phyloP scores from a whole-genome alignment of 2,797 vertebrate species.

The Urocyon cinereoargenteus region DNA sequence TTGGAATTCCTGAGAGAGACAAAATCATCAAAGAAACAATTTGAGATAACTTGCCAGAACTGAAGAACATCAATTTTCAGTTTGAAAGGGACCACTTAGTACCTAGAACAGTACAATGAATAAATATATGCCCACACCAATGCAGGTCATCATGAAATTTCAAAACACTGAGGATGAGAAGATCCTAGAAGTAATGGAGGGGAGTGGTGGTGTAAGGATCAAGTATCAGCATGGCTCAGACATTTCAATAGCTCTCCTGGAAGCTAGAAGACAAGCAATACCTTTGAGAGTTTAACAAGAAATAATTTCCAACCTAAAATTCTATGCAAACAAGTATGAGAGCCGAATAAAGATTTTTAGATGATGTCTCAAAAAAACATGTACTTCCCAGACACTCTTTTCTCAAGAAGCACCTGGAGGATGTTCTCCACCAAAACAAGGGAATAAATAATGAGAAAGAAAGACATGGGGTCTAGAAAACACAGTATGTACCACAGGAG shows the following conservation, averaged over 20 bases:
- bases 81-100: neutral
- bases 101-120: neutral
- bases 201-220: neutral
- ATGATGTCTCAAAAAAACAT: neutral
- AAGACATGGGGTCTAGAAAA: neutral
- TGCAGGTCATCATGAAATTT: neutral
- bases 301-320: constrained; percentile 14
- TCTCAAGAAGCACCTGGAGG: neutral
- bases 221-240: neutral
- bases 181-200: neutral
- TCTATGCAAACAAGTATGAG: neutral
- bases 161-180: neutral
- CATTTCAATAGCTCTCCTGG: neutral
- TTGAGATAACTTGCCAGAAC: neutral
- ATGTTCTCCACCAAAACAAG: neutral
- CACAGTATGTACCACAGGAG: neutral
- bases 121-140: neutral
- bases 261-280: neutral
- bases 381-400: neutral
- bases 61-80: neutral
- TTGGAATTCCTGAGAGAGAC: neutral
- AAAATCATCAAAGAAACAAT: constrained; percentile 1
- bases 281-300: neutral
- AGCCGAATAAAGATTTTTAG: neutral
- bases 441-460: neutral